Base-by-base conservation (phyloP, 2,888 invertebrate genomes). In the Myopa tessellatipennis region DNA sequence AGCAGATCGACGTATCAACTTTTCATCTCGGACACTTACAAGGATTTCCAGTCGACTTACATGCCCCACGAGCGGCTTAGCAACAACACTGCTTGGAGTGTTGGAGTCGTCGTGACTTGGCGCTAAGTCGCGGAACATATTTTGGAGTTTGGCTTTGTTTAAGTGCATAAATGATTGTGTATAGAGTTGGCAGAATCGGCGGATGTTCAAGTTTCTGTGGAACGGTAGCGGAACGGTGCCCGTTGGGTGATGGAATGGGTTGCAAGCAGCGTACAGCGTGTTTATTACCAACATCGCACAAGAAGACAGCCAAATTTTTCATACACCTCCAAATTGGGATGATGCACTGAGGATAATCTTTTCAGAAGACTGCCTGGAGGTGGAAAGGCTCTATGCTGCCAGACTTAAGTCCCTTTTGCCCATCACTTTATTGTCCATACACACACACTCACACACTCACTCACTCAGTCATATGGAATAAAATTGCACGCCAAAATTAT, bases 401-500 rank as follows among this genome's bases (percentile, higher is more conserved):
- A 26, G n/a, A 45, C 6, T 45, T 3, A 45, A 45, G 6, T 1
- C 45, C 45, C 10, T 45, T 45, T 45, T 10, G 45, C 45, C 45
- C 10, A 1, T 45, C 10, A 4, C 45, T 45, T 6, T 4, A 45
- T 45, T 45, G 45, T 45, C 14, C 45, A n/a, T n/a, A 68, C 16
- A 36, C 55, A 36, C 16, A 60, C 1, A 60, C 71, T 40, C n/a
- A 72, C 26, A 26, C 58, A 72, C 67, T 16, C 36, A 34, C 14
- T 36, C 63, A 60, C 45, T 10, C 68, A 68, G 18, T 26, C 65
- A 26, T 12, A 58, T 40, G 45, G 40, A 68, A n/a, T 18, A 63
- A 79, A 81, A 81, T 80, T 82, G 82, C 82, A 83, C 83, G 84
- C 84, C 84, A 88, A 85, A 88, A 87, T 87, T 88, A 88, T 88